Base-by-base conservation (phyloP, 23 tunicate genomes). In the Diplosoma virens region DNA sequence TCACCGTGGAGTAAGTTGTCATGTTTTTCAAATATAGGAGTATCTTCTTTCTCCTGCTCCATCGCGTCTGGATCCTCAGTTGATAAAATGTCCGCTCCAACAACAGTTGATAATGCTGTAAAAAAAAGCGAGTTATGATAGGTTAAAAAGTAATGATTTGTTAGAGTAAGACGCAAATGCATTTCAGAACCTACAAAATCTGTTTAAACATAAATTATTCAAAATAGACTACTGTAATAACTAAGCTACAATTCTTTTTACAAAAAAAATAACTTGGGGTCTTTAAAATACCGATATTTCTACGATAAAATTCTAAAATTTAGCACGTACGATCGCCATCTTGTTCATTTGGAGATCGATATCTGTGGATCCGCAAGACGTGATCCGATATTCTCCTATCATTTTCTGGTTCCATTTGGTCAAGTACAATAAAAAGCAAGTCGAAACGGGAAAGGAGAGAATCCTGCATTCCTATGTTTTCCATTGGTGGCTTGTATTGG, bases 381-480 rank as follows among this genome's bases (percentile, higher is more conserved):
- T 93, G 94, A 63, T 93, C 94, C 0, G 94, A 93, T 33, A 93
- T 93, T 33, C 94, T 37, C 17, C 95, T 73, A 66, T 95, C 99
- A 48, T 89, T 79, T 71, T 89, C 99, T 28, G 99, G 94, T 26
- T 95, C 99, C 92, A 92, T 83, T 60, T 85, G 84, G 54, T 95
- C 99, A 20, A 95, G 79, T 26, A 95, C 95, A 36, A 95, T 92
- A 56, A 95, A 95, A 33, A 95, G 81, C 30, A 95, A 58, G 71
- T 95, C 99, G 70, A 95, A 95, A 66, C 99, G 81, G 1, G 99
- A 95, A 58, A 95, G 68, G 32, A 95, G 75, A 27, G 99, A 95
- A 68, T 95, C 99, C 47, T 91, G 99, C 99, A 95, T 95, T n/a
- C 96, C 99, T 0, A 95, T 95, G 67, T 95, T 95, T 18, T 95